A percentile compares a stretch with the other conserved stretches of the same genome.
phyloP scores from a whole-genome alignment of 2,888 invertebrate species.

The Drosophila diplacantha region DNA sequence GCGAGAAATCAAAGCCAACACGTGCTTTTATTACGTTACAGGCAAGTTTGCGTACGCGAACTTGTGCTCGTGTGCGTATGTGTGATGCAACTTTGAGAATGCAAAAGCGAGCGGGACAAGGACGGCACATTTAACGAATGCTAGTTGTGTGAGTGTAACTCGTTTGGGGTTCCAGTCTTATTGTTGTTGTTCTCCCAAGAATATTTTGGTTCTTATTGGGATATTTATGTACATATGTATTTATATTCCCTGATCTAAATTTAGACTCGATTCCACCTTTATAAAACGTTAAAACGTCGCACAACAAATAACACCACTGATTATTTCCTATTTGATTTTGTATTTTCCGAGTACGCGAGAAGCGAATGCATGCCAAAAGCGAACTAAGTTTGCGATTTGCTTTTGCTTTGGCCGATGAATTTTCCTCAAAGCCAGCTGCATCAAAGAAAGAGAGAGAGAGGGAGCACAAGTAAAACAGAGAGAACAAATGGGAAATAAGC shows the following conservation, averaged over 20 bases:
- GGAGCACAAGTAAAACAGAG: background rate
- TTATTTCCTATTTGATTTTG: conserved; percentile 2
- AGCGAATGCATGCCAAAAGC: conserved; percentile 17
- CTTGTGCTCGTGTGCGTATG: conserved; percentile 6
- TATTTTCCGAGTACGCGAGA: conserved; percentile 8
- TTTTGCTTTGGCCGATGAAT: conserved; percentile 7
- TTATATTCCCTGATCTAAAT: conserved; percentile 19
- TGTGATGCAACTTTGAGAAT: conserved; percentile 33
- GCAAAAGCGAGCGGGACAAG: conserved; percentile 25
- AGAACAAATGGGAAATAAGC: background rate
- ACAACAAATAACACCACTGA: conserved; percentile 3
- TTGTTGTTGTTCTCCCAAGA: conserved; percentile 7
- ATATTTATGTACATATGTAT: background rate
- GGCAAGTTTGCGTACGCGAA: conserved; percentile 27
- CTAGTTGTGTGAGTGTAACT: conserved; percentile 11
- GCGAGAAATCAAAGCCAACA: conserved; percentile 69
- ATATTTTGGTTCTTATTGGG: conserved; percentile 12
- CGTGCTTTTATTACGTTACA: conserved; percentile 75
- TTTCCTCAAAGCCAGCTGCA: conserved; percentile 8
- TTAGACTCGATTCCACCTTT: background rate
- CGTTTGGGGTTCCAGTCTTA: conserved; percentile 3
- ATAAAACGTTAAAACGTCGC: background rate
- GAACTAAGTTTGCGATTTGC: conserved; percentile 20
- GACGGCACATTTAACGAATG: conserved; percentile 3
- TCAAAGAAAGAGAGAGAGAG: background rate